Evolutionary conservation across 2,113 vertebrate genomes (phyloP), one percentile per base, ranked within the genome.

Genomic region (Hypomesus transpacificus): DNA sequence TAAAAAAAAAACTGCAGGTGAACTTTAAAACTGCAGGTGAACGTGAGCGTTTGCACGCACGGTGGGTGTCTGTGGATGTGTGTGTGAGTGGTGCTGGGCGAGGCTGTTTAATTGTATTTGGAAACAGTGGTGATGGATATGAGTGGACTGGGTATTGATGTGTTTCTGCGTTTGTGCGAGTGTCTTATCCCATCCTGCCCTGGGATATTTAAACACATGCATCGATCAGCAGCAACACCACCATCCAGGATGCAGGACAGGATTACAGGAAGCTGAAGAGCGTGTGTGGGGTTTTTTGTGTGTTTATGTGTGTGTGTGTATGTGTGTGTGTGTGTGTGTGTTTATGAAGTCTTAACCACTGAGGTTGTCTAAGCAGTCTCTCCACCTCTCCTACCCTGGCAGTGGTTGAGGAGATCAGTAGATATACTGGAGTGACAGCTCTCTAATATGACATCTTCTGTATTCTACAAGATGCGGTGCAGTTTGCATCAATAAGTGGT

Each of bases 201-300:
- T 74, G 92, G 91, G 92, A 94, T 93, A 93, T 92, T 94, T 93
- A 93, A 94, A 95, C 92, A 89, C 87, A 80, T 72, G 82, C 93
- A 95, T 94, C 93, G 93, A 95, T 94, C 92, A 92, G 85, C 79
- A 56, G 64, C 86, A 88, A 88, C 92, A 93, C 90, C 88, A 88
- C 88, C 90, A 90, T 91, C 87, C 88, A 93, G 91, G 92, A 93
- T 92, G 88, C 88, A 76, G 71, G 53, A 84, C 90, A 70, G 87
- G 84, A 90, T 93, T 93, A 92, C 89, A 92, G 92, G 90, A 92
- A 93, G 88, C 80, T 81, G 80, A 76, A 84, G 24, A 3, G 24
- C 3, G 24, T 26, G 2, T 26, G 24, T 26, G 24, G n/a, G n/a
- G n/a, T n/a, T n/a, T n/a, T n/a, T n/a, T n/a, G n/a, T n/a, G n/a